These are phyloP conservation scores for Bombus confusus DNA, from an alignment of 1,140 invertebrate genomes.

Conservation along the genomic window DNA sequence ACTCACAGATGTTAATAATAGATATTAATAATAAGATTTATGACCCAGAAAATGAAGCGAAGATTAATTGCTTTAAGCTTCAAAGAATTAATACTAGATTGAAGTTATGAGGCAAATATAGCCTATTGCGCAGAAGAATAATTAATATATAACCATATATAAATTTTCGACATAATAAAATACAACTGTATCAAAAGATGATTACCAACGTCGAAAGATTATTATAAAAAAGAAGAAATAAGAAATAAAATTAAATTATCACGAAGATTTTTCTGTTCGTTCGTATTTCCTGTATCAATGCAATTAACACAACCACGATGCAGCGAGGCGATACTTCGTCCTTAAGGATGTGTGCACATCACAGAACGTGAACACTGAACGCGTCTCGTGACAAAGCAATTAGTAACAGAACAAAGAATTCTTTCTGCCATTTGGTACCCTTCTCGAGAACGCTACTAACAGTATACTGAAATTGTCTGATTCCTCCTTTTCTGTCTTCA, in stretches of 20 bases:
- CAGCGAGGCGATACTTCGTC: not conserved
- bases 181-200: not conserved
- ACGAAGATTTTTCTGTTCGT: not conserved
- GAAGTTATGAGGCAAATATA: too few species aligned
- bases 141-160: not conserved
- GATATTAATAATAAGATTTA: too few species aligned
- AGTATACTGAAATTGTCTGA: not conserved
- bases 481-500: not conserved
- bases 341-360: not conserved
- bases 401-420: slow-evolving; percentile 20
- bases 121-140: too few species aligned
- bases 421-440: slow-evolving; percentile 29
- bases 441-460: not conserved
- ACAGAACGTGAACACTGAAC: not conserved
- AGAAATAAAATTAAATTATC: not conserved
- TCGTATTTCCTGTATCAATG: not conserved
- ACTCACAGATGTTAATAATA: too few species aligned
- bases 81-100: too few species aligned
- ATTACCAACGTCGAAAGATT: not conserved
- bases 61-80: too few species aligned
- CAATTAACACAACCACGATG: not conserved
- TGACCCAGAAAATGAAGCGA: too few species aligned
- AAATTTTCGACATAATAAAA: not conserved
- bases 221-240: not conserved
- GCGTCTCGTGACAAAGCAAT: slow-evolving; percentile 31